phyloP scores from a whole-genome alignment of 2,888 invertebrate species.

The Andrena camellia region DNA sequence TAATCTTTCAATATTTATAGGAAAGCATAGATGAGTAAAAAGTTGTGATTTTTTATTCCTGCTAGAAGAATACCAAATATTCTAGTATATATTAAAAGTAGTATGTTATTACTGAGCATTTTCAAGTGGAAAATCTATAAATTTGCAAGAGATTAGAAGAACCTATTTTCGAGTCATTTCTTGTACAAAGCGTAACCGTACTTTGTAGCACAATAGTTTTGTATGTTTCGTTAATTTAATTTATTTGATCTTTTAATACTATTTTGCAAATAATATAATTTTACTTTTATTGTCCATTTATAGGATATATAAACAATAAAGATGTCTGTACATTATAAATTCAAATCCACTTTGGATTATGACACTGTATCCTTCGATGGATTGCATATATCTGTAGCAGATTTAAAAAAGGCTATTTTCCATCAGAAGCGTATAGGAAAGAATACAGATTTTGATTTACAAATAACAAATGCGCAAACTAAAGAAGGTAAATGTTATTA shows the following conservation, averaged over 20 bases:
- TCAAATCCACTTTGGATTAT: slow-evolving; percentile 97
- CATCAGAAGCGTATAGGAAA: slow-evolving; percentile 98
- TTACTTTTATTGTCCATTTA: slow-evolving; percentile 48
- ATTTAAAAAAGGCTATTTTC: slow-evolving; percentile 97
- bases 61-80: too few relatives aligned
- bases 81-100: too few relatives aligned
- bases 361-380: slow-evolving; percentile 99
- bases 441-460: slow-evolving; percentile 97
- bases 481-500: slow-evolving; percentile 92
- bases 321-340: slow-evolving; percentile 99
- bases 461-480: slow-evolving; percentile 98
- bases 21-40: too few relatives aligned
- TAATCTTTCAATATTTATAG: too few relatives aligned
- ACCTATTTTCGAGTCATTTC: too few relatives aligned
- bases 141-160: too few relatives aligned
- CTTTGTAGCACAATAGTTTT: too few relatives aligned
- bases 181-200: too few relatives aligned
- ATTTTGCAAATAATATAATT: slow-evolving; percentile 11
- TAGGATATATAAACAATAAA: slow-evolving; percentile 74
- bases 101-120: too few relatives aligned
- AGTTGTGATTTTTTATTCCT: too few relatives aligned
- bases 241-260: neutral
- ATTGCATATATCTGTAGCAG: slow-evolving; percentile 97
- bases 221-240: neutral
- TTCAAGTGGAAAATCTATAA: too few relatives aligned